phyloP scores from a whole-genome alignment of 2,113 vertebrate genomes.

The Corythoichthys haematopterus region DNA sequence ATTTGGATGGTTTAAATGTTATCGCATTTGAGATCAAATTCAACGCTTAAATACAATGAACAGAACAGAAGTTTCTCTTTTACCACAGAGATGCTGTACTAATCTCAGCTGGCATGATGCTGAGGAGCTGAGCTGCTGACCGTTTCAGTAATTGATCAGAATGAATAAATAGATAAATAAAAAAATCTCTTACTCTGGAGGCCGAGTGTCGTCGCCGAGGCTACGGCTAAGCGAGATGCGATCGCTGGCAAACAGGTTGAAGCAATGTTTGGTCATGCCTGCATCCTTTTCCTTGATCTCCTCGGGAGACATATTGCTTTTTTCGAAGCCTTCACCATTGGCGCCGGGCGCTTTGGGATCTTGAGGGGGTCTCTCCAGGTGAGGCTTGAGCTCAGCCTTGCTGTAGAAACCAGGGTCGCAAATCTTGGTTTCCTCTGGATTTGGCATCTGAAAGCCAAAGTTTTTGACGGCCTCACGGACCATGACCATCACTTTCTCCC shows the following conservation, averaged over 20 bases:
- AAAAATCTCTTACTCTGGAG: constrained; percentile 81
- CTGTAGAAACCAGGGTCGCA: constrained; percentile 83
- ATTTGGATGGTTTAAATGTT: no score
- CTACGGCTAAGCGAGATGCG: constrained; percentile 88
- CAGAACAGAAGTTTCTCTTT: no score
- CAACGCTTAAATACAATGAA: no score
- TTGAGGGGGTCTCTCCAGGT: constrained; percentile 80
- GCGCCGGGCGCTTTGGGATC: constrained; percentile 77
- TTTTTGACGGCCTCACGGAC: constrained; percentile 86
- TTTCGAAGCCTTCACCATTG: constrained; percentile 77
- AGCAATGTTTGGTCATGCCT: constrained; percentile 90
- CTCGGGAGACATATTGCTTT: constrained; percentile 70
- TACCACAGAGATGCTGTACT: no score
- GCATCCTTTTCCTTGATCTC: constrained; percentile 84
- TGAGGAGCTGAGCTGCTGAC: not conserved
- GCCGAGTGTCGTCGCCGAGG: constrained; percentile 88
- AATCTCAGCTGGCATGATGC: not conserved
- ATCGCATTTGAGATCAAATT: no score
- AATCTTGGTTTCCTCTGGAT: constrained; percentile 29
- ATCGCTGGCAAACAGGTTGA: constrained; percentile 94
- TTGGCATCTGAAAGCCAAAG: constrained; percentile 83
- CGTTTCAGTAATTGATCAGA: constrained; percentile 26
- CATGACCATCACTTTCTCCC: constrained; percentile 79
- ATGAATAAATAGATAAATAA: not conserved
- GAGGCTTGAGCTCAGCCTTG: constrained; percentile 77